phyloP scores from a whole-genome alignment of 2,113 vertebrate genomes.

The Physeter macrocephalus region DNA sequence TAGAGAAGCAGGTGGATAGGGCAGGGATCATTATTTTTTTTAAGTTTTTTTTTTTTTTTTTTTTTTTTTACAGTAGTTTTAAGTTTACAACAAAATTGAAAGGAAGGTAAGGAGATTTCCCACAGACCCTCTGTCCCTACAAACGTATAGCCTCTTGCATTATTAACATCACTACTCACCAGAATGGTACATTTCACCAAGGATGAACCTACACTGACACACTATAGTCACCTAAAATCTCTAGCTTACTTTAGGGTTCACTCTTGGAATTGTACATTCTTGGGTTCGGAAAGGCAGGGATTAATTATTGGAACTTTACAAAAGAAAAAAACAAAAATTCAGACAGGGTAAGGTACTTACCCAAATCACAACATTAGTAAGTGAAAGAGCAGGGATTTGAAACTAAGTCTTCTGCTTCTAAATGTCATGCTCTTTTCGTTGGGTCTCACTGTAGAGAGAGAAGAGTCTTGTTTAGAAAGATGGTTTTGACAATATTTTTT shows the following conservation, averaged over 20 bases:
- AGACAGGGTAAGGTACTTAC: slow-evolving; percentile 12
- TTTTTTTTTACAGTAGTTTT: neutral
- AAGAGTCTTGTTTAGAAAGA: neutral
- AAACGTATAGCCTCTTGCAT: neutral
- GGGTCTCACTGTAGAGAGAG: neutral
- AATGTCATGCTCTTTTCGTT: neutral
- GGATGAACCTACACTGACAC: neutral
- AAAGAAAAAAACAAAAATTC: neutral
- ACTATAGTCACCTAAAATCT: neutral
- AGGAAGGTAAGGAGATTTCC: neutral
- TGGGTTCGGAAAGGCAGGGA: neutral
- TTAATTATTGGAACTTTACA: neutral
- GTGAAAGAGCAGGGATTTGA: neutral
- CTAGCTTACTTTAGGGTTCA: neutral
- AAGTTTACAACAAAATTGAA: neutral
- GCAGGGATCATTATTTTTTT: neutral
- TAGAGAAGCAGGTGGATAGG: neutral
- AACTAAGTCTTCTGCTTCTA: neutral
- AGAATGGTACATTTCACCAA: neutral
- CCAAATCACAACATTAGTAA: slow-evolving; percentile 11
- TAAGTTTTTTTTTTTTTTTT: neutral
- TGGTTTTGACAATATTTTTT: neutral
- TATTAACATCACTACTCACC: neutral
- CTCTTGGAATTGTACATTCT: too few relatives aligned
- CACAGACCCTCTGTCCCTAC: neutral